Base-by-base conservation (phyloP, 2,888 invertebrate species). In the Noctua comes region DNA sequence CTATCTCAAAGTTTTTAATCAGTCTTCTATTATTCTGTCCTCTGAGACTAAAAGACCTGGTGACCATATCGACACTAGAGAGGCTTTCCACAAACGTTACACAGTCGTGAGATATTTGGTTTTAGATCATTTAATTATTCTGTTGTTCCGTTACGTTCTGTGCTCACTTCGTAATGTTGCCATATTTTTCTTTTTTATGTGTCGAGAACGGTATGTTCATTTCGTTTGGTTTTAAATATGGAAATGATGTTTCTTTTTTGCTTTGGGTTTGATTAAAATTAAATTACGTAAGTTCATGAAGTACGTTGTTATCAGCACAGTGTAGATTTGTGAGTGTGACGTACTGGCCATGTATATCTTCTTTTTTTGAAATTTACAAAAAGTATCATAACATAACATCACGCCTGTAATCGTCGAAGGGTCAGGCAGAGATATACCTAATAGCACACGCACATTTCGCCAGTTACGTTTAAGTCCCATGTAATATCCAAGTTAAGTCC, bases 91-190 rank as follows among this genome's bases (percentile, higher is more conserved):
- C 69, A 27, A 77, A 68, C 59, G 68, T 82, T 79, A 79, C 84
- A 76, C 40, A 64, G 73, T 80, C 68, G 62, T 78, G 71, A 82
- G 82, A 87, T 79, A 64, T 68, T 80, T 86, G 81, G 5, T 82
- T 87, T 83, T 75, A 80, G 80, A 84, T 84, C 76, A 86, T 85
- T 84, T 76, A 77, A 59, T 80, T 84, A 73, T 73, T 69, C n/a
- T 36, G 24, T 64, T 82, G 36, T 80, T 70, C 43, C 64, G 77
- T 68, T 65, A 24, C 43, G 27, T 65, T 73, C 40, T 31, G 64
- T 24, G 51, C 46, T 77, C 43, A 57, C 51, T 79, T 62, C 24
- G 48, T 51, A 57, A 59, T 27, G 31, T 57, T 16, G 51, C 5
- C 16, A 54, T 59, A 36, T 69, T 69, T 80, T 77, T 57, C 1